A percentile compares a stretch with the other conserved stretches of the same genome.
phyloP scores from a whole-genome alignment of 2,888 invertebrate genomes.

The Opisthograptis luteolata region DNA sequence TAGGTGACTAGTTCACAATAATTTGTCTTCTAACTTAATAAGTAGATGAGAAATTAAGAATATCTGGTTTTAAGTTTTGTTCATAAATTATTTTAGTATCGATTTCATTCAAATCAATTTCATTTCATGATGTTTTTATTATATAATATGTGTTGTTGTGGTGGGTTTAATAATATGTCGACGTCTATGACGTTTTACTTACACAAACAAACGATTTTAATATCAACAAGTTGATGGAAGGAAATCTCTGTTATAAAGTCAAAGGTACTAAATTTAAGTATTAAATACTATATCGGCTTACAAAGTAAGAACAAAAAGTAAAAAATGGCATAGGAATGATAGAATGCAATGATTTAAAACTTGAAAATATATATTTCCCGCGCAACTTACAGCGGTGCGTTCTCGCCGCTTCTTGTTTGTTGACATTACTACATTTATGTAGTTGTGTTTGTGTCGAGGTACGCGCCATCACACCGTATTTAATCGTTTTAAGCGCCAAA shows the following conservation, averaged over 20 bases:
- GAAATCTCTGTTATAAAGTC: not conserved
- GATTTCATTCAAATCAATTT: too few relatives aligned
- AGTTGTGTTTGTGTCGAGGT: constrained; percentile 69
- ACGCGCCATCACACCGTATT: constrained; percentile 69
- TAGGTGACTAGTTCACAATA: not conserved
- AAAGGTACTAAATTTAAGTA: not conserved
- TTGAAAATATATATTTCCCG: constrained; percentile 38
- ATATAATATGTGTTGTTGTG: too few relatives aligned
- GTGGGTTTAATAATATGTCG: too few relatives aligned
- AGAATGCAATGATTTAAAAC: constrained; percentile 6
- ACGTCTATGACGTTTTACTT: too few relatives aligned
- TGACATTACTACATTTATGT: constrained; percentile 67
- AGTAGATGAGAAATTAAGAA: too few relatives aligned
- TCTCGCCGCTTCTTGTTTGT: constrained; percentile 61
- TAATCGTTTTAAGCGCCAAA: constrained; percentile 53
- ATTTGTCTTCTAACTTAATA: too few relatives aligned
- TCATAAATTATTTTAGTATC: too few relatives aligned
- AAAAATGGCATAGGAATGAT: not conserved
- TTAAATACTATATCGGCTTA: not conserved
- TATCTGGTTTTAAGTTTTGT: too few relatives aligned
- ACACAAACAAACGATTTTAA: too few relatives aligned
- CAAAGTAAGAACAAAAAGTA: not conserved
- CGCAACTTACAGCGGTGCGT: constrained; percentile 48
- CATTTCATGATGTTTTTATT: too few relatives aligned
- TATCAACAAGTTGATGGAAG: not conserved